Conservation (phyloP, 92 coral and sea anemone species). For the Epizoanthus stellaris region DNA sequence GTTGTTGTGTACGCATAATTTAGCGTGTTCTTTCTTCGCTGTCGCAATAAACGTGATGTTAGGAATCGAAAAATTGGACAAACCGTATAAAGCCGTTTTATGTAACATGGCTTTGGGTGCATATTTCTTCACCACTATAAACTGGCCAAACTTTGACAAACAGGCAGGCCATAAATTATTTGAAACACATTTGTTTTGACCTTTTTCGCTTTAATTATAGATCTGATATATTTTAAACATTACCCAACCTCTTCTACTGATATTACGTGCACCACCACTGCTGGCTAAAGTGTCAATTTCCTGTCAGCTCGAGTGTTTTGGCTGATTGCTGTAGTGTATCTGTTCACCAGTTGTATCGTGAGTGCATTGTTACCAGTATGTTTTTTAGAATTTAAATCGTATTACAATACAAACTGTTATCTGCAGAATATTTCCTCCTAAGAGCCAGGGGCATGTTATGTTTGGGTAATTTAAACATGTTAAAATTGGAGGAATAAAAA, state of each 20-base stretch:
- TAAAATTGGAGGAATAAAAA: not conserved
- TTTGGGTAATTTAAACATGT: not conserved
- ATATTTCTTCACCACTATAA: not conserved
- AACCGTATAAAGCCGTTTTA: not conserved
- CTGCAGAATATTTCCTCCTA: not conserved
- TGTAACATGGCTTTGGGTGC: not conserved
- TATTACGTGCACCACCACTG: not conserved
- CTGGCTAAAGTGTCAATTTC: not conserved
- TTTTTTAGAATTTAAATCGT: too few species aligned
- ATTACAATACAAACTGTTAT: not conserved
- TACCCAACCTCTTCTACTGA: not conserved
- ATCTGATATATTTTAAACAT: conserved; percentile 1
- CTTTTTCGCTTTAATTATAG: not conserved
- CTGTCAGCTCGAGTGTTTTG: too few species aligned
- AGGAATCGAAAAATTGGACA: not conserved
- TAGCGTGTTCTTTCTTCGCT: not conserved
- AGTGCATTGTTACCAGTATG: too few species aligned
- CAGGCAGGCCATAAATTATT: not conserved
- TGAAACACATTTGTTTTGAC: conserved; percentile 1
- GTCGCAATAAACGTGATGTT: not conserved
- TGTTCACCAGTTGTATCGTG: too few species aligned
- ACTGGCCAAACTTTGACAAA: not conserved
- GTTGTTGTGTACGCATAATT: not conserved
- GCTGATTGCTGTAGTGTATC: not conserved
- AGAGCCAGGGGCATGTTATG: not conserved